Evolutionary conservation across 2,888 invertebrate species (phyloP).

Genomic region (Eristalis intricaria): DNA sequence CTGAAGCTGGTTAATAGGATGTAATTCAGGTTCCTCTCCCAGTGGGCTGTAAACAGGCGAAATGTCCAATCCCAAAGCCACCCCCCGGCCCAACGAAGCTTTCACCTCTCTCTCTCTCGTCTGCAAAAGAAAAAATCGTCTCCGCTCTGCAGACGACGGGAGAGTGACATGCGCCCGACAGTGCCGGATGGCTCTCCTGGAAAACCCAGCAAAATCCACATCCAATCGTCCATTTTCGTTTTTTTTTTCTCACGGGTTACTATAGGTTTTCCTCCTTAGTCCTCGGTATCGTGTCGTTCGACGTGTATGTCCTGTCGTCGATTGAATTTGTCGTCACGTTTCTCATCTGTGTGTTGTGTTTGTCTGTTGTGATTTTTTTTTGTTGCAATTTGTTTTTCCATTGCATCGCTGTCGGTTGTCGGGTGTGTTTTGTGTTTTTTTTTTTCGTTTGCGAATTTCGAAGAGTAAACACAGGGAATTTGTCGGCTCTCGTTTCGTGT

Average conservation of each 20-base stretch:
- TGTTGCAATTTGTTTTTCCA: not conserved
- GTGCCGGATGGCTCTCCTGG: slow-evolving; percentile 33
- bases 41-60: slow-evolving; percentile 62
- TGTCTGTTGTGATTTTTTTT: slow-evolving; percentile 11
- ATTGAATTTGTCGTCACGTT: slow-evolving; percentile 52
- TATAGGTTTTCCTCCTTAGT: slow-evolving; percentile 63
- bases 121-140: slow-evolving; percentile 31
- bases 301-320: slow-evolving; percentile 62
- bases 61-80: not conserved
- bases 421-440: not conserved
- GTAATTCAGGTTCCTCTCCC: slow-evolving; percentile 68
- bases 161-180: not conserved
- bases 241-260: slow-evolving; percentile 52
- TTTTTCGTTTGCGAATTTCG: not conserved
- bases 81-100: slow-evolving; percentile 12
- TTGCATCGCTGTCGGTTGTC: not conserved
- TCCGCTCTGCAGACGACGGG: slow-evolving; percentile 19
- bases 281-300: slow-evolving; percentile 63
- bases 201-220: slow-evolving; percentile 36
- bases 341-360: not conserved
- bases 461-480: slow-evolving; percentile 20
- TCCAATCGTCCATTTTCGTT: slow-evolving; percentile 46
- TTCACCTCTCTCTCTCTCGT: slow-evolving; percentile 2
- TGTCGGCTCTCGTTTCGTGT: not conserved
- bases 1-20: slow-evolving; percentile 58